A percentile compares a stretch with the other conserved stretches of the same genome.
phyloP scores from a whole-genome alignment of 2,888 invertebrate genomes.

The Nezara viridula region DNA sequence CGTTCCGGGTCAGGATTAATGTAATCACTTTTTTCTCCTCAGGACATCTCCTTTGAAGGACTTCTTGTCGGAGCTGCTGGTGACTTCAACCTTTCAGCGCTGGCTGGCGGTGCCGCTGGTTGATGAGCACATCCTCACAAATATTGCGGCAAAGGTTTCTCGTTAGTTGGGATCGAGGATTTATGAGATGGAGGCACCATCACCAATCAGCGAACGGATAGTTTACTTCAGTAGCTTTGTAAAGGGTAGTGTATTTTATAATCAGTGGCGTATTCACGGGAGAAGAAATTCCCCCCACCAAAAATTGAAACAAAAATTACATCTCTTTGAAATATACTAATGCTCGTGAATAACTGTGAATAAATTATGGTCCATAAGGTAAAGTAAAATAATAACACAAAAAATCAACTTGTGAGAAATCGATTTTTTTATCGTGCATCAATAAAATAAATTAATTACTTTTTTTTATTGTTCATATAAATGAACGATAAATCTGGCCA shows the following conservation, averaged over 20 bases:
- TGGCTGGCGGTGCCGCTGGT: neutral
- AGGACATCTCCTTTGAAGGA: constrained; percentile 5
- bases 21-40: constrained; percentile 28
- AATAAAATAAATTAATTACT: too few species aligned
- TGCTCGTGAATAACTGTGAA: too few species aligned
- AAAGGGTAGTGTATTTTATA: neutral
- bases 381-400: too few species aligned
- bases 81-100: neutral
- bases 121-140: neutral
- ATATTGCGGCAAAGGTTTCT: neutral
- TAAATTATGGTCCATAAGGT: too few species aligned
- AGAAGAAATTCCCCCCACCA: too few species aligned
- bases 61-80: neutral
- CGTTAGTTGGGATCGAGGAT: neutral
- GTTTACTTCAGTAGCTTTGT: neutral
- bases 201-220: neutral
- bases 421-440: too few species aligned
- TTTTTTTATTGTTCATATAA: too few species aligned
- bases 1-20: constrained; percentile 10
- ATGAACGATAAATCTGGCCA: too few species aligned
- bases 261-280: neutral
- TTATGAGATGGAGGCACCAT: neutral
- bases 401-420: too few species aligned
- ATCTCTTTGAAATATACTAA: too few species aligned
- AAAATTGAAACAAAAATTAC: too few species aligned